Conservation (phyloP, 2,113 vertebrate species). For the Bubo bubo region DNA sequence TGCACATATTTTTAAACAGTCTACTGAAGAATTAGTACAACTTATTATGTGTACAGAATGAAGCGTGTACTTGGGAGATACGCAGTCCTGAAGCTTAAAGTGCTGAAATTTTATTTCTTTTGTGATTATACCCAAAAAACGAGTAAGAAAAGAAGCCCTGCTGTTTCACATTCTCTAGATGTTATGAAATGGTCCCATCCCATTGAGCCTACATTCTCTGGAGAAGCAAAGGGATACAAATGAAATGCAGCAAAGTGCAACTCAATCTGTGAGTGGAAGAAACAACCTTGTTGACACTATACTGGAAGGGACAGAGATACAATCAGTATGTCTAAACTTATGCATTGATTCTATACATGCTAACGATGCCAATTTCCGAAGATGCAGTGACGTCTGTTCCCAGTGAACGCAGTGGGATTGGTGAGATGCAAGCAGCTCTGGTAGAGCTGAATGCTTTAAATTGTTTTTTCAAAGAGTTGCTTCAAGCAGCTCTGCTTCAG, state of each 20-base stretch:
- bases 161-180: background rate
- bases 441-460: background rate
- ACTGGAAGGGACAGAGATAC: background rate
- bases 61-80: background rate
- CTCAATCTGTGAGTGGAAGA: background rate
- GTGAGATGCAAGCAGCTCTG: background rate
- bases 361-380: background rate
- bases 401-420: background rate
- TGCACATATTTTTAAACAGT: background rate
- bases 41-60: background rate
- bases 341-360: background rate
- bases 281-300: background rate
- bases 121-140: background rate
- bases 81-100: background rate
- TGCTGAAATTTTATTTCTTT: background rate
- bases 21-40: background rate
- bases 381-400: background rate
- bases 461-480: background rate
- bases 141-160: background rate
- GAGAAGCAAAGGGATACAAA: background rate
- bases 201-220: background rate
- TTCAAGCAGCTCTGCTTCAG: background rate
- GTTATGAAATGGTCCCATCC: background rate
- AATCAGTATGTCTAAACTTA: background rate
- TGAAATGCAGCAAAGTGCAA: background rate